A percentile compares a stretch with the other conserved stretches of the same genome.
These are phyloP conservation scores for Agrilus planipennis DNA, from an alignment of 1,140 invertebrate species.

Conservation along the genomic window DNA sequence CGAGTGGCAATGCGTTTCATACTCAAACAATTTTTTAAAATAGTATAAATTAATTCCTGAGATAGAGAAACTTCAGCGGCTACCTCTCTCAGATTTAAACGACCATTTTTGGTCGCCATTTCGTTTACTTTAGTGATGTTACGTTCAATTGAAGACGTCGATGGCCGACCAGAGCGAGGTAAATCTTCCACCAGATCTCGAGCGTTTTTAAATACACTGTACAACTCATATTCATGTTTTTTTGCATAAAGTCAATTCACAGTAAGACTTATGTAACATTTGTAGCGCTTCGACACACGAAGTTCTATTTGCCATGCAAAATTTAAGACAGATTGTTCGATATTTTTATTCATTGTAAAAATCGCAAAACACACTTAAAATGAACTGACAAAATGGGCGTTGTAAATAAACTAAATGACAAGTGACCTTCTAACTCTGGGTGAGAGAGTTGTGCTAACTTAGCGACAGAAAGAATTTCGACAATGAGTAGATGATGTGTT, in stretches of 20 bases:
- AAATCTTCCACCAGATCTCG: slow-evolving; percentile 20
- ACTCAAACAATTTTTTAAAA: slow-evolving; percentile 9
- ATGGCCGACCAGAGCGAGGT: slow-evolving; percentile 16
- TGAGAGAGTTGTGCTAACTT: neutral
- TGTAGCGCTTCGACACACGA: neutral
- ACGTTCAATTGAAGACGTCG: slow-evolving; percentile 19
- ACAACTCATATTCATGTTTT: neutral
- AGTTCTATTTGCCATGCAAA: neutral
- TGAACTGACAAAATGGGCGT: neutral
- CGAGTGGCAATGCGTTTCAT: slow-evolving; percentile 6
- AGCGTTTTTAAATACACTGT: slow-evolving; percentile 10
- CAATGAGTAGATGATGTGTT: too few species aligned
- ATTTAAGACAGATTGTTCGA: neutral
- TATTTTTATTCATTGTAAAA: neutral
- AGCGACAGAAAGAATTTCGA: neutral
- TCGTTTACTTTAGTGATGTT: slow-evolving; percentile 15
- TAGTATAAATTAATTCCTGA: slow-evolving; percentile 6
- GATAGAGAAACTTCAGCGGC: slow-evolving; percentile 3
- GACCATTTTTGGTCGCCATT: slow-evolving; percentile 17
- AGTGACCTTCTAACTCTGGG: neutral
- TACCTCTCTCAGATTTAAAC: slow-evolving; percentile 5
- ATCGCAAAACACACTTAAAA: neutral
- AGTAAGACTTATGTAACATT: neutral
- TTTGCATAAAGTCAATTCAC: neutral
- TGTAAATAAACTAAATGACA: neutral